phyloP scores from a whole-genome alignment of 2,888 invertebrate species.

The Cantharis flavilabris region DNA sequence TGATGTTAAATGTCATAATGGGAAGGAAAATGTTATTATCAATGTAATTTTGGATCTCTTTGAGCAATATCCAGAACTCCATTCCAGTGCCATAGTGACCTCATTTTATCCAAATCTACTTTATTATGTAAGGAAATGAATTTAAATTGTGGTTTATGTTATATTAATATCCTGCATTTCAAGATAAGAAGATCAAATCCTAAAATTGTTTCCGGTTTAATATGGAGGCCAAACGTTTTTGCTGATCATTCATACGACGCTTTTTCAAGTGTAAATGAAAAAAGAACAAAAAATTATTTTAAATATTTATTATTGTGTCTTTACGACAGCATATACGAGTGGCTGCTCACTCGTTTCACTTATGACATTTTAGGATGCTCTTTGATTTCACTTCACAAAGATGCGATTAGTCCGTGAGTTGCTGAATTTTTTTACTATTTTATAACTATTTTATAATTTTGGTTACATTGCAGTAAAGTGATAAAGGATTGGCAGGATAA shows the following conservation, averaged over 20 bases:
- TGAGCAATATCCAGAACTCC: conserved; percentile 65
- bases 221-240: conserved; percentile 73
- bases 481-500: conserved; percentile 66
- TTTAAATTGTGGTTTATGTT: not conserved
- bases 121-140: conserved; percentile 62
- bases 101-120: conserved; percentile 74
- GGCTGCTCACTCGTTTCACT: conserved; percentile 63
- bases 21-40: conserved; percentile 59
- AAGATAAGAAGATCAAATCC: conserved; percentile 71
- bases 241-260: conserved; percentile 64
- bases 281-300: conserved; percentile 57
- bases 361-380: conserved; percentile 67
- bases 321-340: conserved; percentile 62
- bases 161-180: conserved; percentile 29
- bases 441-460: not conserved
- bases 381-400: conserved; percentile 73
- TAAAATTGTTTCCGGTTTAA: conserved; percentile 73
- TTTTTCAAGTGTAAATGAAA: conserved; percentile 55
- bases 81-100: conserved; percentile 70
- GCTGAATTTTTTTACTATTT: not conserved
- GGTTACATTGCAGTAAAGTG: conserved; percentile 57
- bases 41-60: conserved; percentile 65
- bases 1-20: conserved; percentile 74
- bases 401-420: conserved; percentile 68
- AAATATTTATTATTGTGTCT: conserved; percentile 56